A percentile compares a stretch with the other conserved stretches of the same genome.
Conservation (phyloP, 23 tunicate species). For the Oikopleura albicans region DNA sequence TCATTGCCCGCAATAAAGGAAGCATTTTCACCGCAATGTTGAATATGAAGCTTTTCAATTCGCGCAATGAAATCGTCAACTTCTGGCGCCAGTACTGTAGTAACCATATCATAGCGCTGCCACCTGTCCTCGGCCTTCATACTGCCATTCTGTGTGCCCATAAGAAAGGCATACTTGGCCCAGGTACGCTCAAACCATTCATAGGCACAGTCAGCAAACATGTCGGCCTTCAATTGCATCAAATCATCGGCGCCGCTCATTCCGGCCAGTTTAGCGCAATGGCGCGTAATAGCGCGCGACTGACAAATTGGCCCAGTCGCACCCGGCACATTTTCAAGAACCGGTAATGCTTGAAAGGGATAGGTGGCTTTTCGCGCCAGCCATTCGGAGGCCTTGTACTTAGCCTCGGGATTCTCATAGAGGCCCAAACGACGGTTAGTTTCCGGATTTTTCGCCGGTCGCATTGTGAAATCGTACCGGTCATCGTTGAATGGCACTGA, state of each 20-base stretch:
- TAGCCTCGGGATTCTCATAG: neutral
- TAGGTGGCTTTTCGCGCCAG: neutral
- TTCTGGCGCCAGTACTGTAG: neutral
- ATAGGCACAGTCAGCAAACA: neutral
- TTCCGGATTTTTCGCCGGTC: neutral
- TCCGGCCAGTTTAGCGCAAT: neutral
- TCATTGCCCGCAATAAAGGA: neutral
- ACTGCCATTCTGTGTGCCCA: neutral
- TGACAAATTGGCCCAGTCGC: neutral
- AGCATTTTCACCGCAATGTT: neutral
- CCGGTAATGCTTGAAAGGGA: constrained; percentile 7
- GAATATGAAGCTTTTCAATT: constrained; percentile 3
- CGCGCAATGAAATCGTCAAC: neutral
- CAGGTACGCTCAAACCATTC: neutral
- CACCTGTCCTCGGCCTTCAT: neutral
- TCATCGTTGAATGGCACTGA: constrained; percentile 6
- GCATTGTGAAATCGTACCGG: neutral
- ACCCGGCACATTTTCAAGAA: constrained; percentile 9
- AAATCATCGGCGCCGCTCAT: neutral
- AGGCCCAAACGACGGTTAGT: neutral
- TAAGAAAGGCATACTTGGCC: neutral
- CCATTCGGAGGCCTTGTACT: neutral
- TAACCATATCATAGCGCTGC: neutral
- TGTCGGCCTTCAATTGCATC: neutral
- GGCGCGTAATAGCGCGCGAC: neutral